Percentiles rank a stretch among this genome's conserved stretches.
Conservation (phyloP, 2,113 vertebrate genomes). For the Thunnus thynnus region DNA sequence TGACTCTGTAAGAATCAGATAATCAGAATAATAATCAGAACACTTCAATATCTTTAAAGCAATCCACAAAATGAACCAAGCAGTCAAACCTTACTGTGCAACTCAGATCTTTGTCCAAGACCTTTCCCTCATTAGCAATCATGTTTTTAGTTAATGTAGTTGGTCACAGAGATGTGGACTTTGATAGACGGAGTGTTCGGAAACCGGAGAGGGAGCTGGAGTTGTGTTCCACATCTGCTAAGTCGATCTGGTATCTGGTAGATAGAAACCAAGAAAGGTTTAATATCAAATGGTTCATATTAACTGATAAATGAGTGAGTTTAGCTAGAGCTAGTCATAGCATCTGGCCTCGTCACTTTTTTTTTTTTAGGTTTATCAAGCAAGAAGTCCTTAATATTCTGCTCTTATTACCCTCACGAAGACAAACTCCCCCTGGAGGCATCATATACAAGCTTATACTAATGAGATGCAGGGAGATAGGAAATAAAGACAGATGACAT, state of each 20-base stretch:
- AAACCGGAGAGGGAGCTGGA: neutral
- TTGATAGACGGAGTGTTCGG: neutral
- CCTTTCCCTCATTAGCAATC: too few relatives aligned
- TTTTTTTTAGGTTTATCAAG: slow-evolving; percentile 7
- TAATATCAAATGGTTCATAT: neutral
- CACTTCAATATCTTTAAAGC: too few relatives aligned
- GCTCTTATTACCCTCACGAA: slow-evolving; percentile 7
- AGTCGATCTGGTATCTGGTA: neutral
- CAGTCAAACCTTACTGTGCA: too few relatives aligned
- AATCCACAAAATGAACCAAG: too few relatives aligned
- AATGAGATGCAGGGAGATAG: neutral
- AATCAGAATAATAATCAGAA: too few relatives aligned
- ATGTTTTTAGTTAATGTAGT: too few relatives aligned
- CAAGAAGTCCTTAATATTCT: neutral
- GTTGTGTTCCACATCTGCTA: too few relatives aligned
- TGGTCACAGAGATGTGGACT: too few relatives aligned
- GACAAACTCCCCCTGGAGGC: slow-evolving; percentile 17
- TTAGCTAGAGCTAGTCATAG: neutral
- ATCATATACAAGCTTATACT: slow-evolving; percentile 17
- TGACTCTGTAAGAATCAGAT: too few relatives aligned
- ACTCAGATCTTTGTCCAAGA: too few relatives aligned
- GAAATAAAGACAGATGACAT: slow-evolving; percentile 24
- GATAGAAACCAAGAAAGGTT: too few relatives aligned
- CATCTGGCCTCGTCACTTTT: slow-evolving; percentile 11
- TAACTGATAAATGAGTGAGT: neutral